Conservation (phyloP, 2,113 vertebrate species). For the Aspiorhynchus laticeps region DNA sequence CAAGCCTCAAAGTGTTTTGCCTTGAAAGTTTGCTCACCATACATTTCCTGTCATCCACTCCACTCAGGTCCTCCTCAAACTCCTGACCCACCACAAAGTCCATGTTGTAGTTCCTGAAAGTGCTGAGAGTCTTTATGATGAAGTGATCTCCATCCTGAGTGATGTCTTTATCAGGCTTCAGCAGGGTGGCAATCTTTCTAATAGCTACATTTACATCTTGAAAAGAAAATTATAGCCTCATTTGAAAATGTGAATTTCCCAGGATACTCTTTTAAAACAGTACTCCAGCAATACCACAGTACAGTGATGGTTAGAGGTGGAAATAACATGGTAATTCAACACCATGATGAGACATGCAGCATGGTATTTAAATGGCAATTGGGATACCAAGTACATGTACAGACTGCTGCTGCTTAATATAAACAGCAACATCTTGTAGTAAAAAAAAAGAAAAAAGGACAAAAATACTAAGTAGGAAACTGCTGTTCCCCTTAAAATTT, state of each 20-base stretch:
- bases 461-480: neutral
- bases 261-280: neutral
- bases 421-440: neutral
- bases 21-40: constrained; percentile 69
- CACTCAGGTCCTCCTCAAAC: constrained; percentile 92
- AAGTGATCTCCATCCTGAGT: constrained; percentile 88
- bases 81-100: constrained; percentile 91
- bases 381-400: neutral
- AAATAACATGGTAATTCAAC: neutral
- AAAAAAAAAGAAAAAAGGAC: neutral
- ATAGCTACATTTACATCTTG: constrained; percentile 91
- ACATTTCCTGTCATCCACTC: constrained; percentile 93
- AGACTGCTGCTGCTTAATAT: neutral
- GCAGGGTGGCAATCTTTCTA: constrained; percentile 90
- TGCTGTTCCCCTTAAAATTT: neutral
- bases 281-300: neutral
- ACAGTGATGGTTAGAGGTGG: neutral
- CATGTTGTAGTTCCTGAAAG: constrained; percentile 97
- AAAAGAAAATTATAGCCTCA: constrained; percentile 10
- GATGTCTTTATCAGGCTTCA: constrained; percentile 95
- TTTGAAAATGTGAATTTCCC: neutral
- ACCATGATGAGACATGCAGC: neutral
- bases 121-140: constrained; percentile 93
- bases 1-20: neutral
- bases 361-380: neutral